Conservation (phyloP, 2,113 vertebrate genomes). For the Polyodon spathula region DNA sequence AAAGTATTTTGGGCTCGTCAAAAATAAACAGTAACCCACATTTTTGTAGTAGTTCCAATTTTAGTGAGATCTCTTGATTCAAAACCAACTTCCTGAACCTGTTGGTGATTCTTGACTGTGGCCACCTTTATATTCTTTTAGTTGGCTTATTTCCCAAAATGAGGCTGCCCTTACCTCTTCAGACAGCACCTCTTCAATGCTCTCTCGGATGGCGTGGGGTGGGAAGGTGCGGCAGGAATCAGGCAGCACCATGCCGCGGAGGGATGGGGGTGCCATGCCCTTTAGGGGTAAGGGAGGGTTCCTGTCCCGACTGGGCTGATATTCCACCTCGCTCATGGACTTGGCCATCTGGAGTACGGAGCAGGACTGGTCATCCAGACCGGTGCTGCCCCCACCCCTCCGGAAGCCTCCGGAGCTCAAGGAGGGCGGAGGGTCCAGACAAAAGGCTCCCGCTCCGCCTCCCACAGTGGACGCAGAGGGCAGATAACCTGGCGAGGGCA, state of each 20-base stretch:
- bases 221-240: constrained; percentile 72
- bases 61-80: too few species aligned
- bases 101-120: too few species aligned
- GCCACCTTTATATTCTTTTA: too few species aligned
- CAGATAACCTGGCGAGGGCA: constrained; percentile 17
- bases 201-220: constrained; percentile 76
- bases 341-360: constrained; percentile 94
- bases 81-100: too few species aligned
- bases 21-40: too few species aligned
- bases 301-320: constrained; percentile 45
- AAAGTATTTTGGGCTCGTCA: too few species aligned
- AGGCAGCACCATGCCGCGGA: constrained; percentile 48
- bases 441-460: constrained; percentile 42
- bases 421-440: constrained; percentile 34
- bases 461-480: constrained; percentile 26
- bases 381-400: constrained; percentile 20
- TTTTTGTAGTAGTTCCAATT: too few species aligned
- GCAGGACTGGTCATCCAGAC: constrained; percentile 80
- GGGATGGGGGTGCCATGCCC: constrained; percentile 26
- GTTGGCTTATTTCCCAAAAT: too few species aligned
- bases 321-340: constrained; percentile 86
- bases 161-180: constrained; percentile 77
- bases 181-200: constrained; percentile 81
- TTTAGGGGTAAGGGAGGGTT: constrained; percentile 41
- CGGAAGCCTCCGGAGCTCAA: constrained; percentile 27